Evolutionary conservation across 2,888 invertebrate species (phyloP), one percentile per base, ranked within the genome.

Genomic region (Alitta virens): DNA sequence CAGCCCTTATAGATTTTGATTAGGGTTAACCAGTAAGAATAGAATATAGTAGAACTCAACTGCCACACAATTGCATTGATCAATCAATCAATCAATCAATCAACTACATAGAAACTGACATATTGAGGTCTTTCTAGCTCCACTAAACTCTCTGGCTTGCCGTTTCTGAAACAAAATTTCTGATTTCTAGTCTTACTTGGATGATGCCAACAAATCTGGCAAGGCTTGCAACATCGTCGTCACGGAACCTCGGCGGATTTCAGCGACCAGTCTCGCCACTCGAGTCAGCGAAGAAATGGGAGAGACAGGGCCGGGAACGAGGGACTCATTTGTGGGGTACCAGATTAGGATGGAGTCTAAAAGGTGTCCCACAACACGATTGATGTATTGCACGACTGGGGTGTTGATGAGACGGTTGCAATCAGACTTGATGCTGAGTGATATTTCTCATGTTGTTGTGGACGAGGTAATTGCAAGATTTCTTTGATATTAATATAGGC

Each of bases 361-460:
- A 63, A 67, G 67, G 54, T 69, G 74, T 18, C 69, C 68, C 16
- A 73, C 72, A 33, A 77, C 77, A 0, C 65, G 73, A 24, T 68
- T 80, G 57, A 60, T 89, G 66, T 95, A 88, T 79, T 94, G 94
- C 80, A 96, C 96, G 0, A 94, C 94, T 0, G 96, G 94, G 2
- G 88, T 95, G 57, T 83, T 96, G 33, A 80, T 96, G 49, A 88
- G 91, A 74, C 88, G 88, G 69, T 85, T 96, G 82, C 91, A 92
- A 82, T 76, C 82, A 0, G 90, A 94, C 61, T 66, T 72, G 0
- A 54, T 62, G n/a, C 68, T 80, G 9, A 62, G 62, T 12, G 69
- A 72, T 27, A 68, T 79, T 23, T 71, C 76, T 14, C 78, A 78
- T 68, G 68, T 79, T 14, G 73, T 80, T 46, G 75, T 80, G 40